Evolutionary conservation across 2,797 vertebrate species (phyloP), one percentile per base, ranked within the genome.

Genomic region (Heterohyrax brucei): DNA sequence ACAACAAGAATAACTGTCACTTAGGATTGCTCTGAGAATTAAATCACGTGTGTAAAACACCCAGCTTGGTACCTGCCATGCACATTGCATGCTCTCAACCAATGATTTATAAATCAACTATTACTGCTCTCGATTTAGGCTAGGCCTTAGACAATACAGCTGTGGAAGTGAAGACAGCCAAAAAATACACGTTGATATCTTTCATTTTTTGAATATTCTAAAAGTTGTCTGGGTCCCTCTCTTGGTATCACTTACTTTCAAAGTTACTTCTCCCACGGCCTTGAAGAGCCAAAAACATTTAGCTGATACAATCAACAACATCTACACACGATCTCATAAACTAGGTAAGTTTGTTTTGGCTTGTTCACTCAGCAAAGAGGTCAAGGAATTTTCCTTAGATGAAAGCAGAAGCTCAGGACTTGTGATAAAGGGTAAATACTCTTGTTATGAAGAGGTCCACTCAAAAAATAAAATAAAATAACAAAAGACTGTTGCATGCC

Each of bases 201-300:
- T 93, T 87, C 28, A 9, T 46, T 95, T 61, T 76, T 62, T 2
- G 5, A 53, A 13, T 76, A 22, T 53, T 70, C 30, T 64, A 30
- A 56, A 95, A 83, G 66, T 78, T 85, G 66, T 22, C 73, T 86
- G n/a, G n/a, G 50, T 66, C 44, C 10, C 21, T 78, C 53, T 44
- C 30, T 61, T 28, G 28, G 62, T 83, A 76, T 9, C 2, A 21
- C 48, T 90, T 88, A 39, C 83, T 76, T 89, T 83, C 39, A 66
- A 76, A 88, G 24, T 77, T 75, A 56, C 39, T 76, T 94, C 53
- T 22, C 10, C 44, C 90, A 24, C 39, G 22, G 19, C 59, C n/a
- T 82, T 75, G 79, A 91, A 33, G 84, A 95, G 75, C 79, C 28
- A 82, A 76, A 93, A 94, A 33, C 61, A n/a, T 46, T 46, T 48